Percentiles rank a stretch among this genome's conserved stretches.
These are phyloP conservation scores for Drosophila neutralis DNA, from an alignment of 2,888 invertebrate genomes.

Conservation along the genomic window DNA sequence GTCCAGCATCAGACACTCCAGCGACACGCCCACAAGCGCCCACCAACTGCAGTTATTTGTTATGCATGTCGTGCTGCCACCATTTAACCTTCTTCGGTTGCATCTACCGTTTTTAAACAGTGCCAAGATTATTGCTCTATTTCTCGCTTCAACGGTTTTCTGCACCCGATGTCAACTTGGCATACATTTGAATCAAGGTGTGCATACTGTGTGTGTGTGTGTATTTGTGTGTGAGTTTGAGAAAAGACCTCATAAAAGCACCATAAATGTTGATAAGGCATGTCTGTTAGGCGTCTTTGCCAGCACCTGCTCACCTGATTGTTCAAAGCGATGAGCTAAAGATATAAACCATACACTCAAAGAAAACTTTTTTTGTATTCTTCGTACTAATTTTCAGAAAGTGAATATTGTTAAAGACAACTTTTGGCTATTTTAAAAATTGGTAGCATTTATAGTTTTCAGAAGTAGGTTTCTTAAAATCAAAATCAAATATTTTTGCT, in stretches of 20 bases:
- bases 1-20: constrained; percentile 18
- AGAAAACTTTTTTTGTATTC: not conserved
- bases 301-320: constrained; percentile 49
- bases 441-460: not conserved
- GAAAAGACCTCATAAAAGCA: constrained; percentile 55
- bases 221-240: constrained; percentile 14
- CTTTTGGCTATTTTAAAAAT: not conserved
- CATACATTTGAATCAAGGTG: constrained; percentile 19
- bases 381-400: not conserved
- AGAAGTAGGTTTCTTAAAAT: not conserved
- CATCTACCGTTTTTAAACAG: constrained; percentile 28
- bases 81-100: not conserved
- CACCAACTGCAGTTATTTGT: constrained; percentile 50
- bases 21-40: constrained; percentile 41
- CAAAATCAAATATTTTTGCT: too few relatives aligned
- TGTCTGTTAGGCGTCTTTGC: constrained; percentile 55
- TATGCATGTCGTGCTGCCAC: constrained; percentile 46
- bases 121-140: constrained; percentile 75
- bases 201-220: not conserved
- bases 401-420: not conserved
- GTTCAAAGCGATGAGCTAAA: constrained; percentile 21
- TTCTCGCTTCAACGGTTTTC: constrained; percentile 63
- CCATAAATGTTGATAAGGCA: constrained; percentile 77
- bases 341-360: not conserved
- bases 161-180: constrained; percentile 36